Percentiles rank a stretch among this genome's conserved stretches.
Conservation (phyloP, 2,113 vertebrate species). For the Anolis sagrei region DNA sequence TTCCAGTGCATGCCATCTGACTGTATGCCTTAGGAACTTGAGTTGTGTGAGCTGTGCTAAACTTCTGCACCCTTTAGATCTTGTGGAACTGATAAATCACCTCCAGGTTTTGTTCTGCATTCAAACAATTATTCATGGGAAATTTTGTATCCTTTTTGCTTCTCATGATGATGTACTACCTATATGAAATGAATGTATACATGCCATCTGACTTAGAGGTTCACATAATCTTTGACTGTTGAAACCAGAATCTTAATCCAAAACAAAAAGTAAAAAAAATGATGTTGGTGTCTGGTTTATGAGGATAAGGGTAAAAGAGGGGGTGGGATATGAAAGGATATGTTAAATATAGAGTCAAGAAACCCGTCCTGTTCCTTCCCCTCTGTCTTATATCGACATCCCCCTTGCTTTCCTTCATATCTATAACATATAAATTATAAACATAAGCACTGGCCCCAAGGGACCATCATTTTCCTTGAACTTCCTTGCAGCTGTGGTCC, state of each 20-base stretch:
- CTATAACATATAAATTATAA: slow-evolving; percentile 57
- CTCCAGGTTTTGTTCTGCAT: not conserved
- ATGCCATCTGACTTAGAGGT: too few species aligned
- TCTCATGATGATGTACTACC: too few species aligned
- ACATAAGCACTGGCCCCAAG: not conserved
- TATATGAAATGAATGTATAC: not conserved
- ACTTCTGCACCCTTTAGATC: not conserved
- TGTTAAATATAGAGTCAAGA: slow-evolving; percentile 23
- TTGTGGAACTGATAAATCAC: not conserved
- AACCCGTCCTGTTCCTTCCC: slow-evolving; percentile 24
- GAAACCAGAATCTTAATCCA: not conserved
- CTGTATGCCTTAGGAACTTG: not conserved
- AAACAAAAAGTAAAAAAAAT: not conserved
- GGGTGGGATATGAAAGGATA: not conserved
- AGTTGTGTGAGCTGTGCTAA: not conserved
- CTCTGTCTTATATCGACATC: slow-evolving; percentile 21
- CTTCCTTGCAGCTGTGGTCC: slow-evolving; percentile 62
- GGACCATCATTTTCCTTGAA: slow-evolving; percentile 37
- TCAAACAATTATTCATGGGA: not conserved
- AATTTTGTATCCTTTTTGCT: too few species aligned
- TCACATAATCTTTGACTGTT: not conserved
- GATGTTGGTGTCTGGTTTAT: not conserved
- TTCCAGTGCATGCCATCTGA: not conserved
- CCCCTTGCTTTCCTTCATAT: slow-evolving; percentile 46
- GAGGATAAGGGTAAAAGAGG: not conserved